A percentile compares a stretch with the other conserved stretches of the same genome.
Conservation (phyloP, 2,888 invertebrate species). For the Cataglyphis cursor region DNA sequence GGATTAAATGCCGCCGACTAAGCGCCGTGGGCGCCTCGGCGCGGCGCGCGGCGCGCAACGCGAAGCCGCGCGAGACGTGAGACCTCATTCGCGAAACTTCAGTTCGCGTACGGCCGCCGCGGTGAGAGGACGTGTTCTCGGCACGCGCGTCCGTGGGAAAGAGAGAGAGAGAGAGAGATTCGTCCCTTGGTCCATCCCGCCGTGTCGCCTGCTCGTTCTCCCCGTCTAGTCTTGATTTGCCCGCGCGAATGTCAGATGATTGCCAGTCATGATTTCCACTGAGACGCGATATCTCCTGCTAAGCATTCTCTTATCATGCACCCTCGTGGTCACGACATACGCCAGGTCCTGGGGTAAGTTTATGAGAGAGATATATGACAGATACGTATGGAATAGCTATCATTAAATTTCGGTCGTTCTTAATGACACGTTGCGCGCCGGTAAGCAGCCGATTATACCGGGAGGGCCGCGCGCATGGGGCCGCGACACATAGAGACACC, state of each 20-base stretch:
- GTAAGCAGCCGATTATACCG: background rate
- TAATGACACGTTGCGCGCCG: constrained; percentile 14
- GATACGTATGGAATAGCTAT: background rate
- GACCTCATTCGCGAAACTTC: constrained; percentile 23
- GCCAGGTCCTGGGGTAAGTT: constrained; percentile 84
- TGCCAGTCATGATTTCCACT: constrained; percentile 74
- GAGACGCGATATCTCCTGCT: constrained; percentile 67
- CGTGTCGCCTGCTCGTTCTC: background rate
- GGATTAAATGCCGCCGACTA: background rate
- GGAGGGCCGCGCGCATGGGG: background rate
- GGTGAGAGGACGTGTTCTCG: constrained; percentile 55
- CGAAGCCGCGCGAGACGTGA: constrained; percentile 23
- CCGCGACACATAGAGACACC: background rate
- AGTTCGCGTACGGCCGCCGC: constrained; percentile 76
- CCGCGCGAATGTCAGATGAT: constrained; percentile 67
- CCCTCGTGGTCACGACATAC: constrained; percentile 67
- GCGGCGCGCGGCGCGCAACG: constrained; percentile 1
- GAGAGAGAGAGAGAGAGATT: constrained; percentile 26
- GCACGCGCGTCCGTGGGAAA: constrained; percentile 6
- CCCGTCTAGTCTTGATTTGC: constrained; percentile 2
- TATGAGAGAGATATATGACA: constrained; percentile 12
- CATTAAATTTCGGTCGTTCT: background rate
- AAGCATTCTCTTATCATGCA: constrained; percentile 64
- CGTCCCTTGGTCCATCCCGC: background rate
- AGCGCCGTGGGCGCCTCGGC: constrained; percentile 11